Percentiles rank a stretch among this genome's conserved stretches.
These are phyloP conservation scores for Crematogaster levior DNA, from an alignment of 2,888 invertebrate species.

Conservation along the genomic window DNA sequence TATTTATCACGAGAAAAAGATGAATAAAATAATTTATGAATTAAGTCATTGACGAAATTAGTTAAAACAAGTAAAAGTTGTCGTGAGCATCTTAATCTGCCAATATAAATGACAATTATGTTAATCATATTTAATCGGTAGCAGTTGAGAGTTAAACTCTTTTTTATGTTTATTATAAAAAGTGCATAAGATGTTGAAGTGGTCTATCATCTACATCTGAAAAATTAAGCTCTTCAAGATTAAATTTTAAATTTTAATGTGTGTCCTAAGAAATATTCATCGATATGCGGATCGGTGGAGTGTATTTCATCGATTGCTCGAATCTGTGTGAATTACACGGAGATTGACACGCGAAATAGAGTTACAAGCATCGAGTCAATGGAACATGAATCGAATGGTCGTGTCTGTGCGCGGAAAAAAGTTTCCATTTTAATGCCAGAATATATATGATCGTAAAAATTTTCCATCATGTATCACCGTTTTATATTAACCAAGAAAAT, in stretches of 20 bases:
- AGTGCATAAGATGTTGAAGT: not conserved
- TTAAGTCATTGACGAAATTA: not conserved
- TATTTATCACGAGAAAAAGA: not conserved
- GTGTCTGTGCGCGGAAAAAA: not conserved
- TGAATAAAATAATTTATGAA: not conserved
- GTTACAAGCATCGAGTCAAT: not conserved
- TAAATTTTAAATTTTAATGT: constrained; percentile 12
- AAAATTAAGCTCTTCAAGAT: not conserved
- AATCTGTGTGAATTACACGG: not conserved
- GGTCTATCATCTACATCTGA: not conserved
- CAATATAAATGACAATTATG: not conserved
- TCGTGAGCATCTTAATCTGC: not conserved
- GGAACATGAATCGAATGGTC: not conserved
- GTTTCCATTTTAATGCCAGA: not conserved
- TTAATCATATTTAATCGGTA: not conserved
- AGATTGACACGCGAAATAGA: not conserved
- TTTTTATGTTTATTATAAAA: not conserved
- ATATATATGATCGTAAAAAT: constrained; percentile 10
- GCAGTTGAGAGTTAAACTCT: not conserved
- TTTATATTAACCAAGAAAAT: not conserved
- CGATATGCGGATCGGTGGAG: not conserved
- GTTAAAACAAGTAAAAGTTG: not conserved
- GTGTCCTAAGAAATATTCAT: not conserved
- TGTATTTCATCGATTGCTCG: not conserved
- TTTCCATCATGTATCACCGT: not conserved